Base-by-base conservation (phyloP, 1,140 invertebrate species). In the Chionoecetes opilio region DNA sequence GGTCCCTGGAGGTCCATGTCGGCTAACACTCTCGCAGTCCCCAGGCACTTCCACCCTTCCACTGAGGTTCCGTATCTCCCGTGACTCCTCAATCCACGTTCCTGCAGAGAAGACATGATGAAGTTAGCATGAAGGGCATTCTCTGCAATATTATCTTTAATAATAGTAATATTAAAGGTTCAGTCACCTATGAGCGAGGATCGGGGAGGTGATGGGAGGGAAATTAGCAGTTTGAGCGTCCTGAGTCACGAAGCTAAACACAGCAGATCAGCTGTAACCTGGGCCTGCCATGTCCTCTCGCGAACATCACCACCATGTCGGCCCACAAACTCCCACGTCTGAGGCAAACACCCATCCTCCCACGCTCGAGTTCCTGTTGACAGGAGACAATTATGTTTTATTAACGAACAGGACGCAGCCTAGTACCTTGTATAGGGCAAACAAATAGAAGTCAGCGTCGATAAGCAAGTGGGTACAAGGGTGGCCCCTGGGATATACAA, bases 191-290 rank as follows among this genome's bases (percentile, higher is more conserved):
- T 89, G 93, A 35, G 6, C 31, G 14, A 85, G 31, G 35, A 31
- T 53, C 34, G 93, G 29, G 11, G 93, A 37, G 63, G 93, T 94
- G 53, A 94, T 87, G 53, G 93, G 34, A 94, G 63, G 35, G 93
- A 94, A 88, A 94, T 94, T n/a, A 94, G 93, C 35, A 94, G 93
- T 0, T n/a, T n/a, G n/a, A 94, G 75, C 17, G 93, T 94, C 93
- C 93, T 90, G 26, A 88, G 91, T 17, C 93, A 94, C 0, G 87
- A 94, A n/a, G 93, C 93, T 5, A 94, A 32, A 82, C 93, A 94
- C 63, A 94, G 88, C 46, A 94, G 88, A 17, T 90, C 93, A 63
- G 91, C 29, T 38, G 90, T 87, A 6, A 94, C 87, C 3, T 29
- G 87, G n/a, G 93, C 93, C 87, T 94, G 93, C 31, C 93, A 35